Evolutionary conservation across 2,113 vertebrate species (phyloP).

Genomic region (Rattus norvegicus): GRCr8 NC_086025.1:134958001-134958500

Average conservation of each 20-base stretch:
- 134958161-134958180: neutral
- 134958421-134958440: neutral
- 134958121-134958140: neutral
- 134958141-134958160: neutral
- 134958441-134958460: neutral
- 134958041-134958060: neutral
- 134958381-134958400: fast-evolving
- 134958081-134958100: neutral
- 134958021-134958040: neutral
- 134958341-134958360: slow-evolving; percentile 93
- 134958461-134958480: neutral
- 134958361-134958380: slow-evolving; percentile 87
- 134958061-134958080: neutral
- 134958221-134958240: neutral
- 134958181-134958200: neutral
- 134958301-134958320: slow-evolving; percentile 95
- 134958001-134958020: slow-evolving; percentile 81
- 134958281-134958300: neutral
- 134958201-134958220: fast-evolving
- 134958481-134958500: neutral
- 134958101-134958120: neutral
- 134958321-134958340: slow-evolving; percentile 93
- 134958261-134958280: neutral
- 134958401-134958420: neutral
- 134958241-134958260: neutral